Evolutionary conservation across 2,888 invertebrate genomes (phyloP).

Genomic region (Drosophila flavopinicola): DNA sequence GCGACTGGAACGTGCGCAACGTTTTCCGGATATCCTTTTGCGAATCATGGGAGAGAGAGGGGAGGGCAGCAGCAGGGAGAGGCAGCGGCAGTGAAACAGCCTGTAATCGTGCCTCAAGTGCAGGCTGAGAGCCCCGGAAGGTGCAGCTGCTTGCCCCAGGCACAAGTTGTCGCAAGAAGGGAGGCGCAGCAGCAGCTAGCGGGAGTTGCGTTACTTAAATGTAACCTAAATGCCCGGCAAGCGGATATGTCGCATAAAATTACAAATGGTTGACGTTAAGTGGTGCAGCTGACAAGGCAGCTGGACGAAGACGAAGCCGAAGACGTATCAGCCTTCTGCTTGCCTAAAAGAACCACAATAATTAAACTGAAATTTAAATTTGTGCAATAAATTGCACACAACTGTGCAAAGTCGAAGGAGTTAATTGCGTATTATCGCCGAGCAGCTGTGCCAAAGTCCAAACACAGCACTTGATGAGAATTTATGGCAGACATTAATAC

Average conservation of each 20-base stretch:
- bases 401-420: constrained; percentile 41
- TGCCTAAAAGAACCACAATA: constrained; percentile 27
- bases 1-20: constrained; percentile 70
- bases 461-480: constrained; percentile 55
- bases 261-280: constrained; percentile 61
- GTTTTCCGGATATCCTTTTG: constrained; percentile 67
- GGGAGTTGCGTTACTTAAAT: constrained; percentile 55
- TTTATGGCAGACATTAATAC: constrained; percentile 51
- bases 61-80: not conserved
- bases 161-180: not conserved
- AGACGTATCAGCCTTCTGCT: not conserved
- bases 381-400: constrained; percentile 45
- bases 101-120: constrained; percentile 45
- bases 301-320: not conserved
- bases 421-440: constrained; percentile 63
- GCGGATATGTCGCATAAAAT: constrained; percentile 75
- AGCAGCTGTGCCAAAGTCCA: constrained; percentile 37
- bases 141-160: constrained; percentile 26
- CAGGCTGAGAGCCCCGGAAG: constrained; percentile 52
- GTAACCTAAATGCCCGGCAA: constrained; percentile 75
- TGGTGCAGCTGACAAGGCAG: constrained; percentile 33
- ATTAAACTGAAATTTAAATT: constrained; percentile 37
- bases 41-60: constrained; percentile 6
- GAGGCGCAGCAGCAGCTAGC: constrained; percentile 8
- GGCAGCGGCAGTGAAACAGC: constrained; percentile 6